Percentiles rank a stretch among this genome's conserved stretches.
Evolutionary conservation across 2,888 invertebrate species (phyloP).

Genomic region (Panopea generosa): DNA sequence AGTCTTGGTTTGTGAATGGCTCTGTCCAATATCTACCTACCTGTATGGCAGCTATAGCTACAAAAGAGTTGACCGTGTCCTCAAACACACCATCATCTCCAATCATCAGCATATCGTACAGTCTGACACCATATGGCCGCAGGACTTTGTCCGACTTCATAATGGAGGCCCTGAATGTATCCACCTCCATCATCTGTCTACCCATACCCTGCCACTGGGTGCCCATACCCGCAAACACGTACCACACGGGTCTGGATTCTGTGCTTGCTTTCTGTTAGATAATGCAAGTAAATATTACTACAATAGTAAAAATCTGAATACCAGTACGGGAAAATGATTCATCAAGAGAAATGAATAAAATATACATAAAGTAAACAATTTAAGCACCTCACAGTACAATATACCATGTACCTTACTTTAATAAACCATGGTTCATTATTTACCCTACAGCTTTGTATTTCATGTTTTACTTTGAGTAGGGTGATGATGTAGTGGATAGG

Average conservation of each 20-base stretch:
- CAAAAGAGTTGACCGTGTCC: conserved; percentile 95
- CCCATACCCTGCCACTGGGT: conserved; percentile 99
- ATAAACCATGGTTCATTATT: too few relatives aligned
- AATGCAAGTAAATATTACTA: background rate
- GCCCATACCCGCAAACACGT: conserved; percentile 99
- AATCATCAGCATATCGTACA: conserved; percentile 92
- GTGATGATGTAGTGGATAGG: too few relatives aligned
- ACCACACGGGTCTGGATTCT: conserved; percentile 95
- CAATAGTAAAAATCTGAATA: background rate
- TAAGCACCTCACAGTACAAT: too few relatives aligned
- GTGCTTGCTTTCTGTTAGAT: conserved; percentile 81
- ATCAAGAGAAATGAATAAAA: too few relatives aligned
- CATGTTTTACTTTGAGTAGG: too few relatives aligned
- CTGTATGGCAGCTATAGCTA: conserved; percentile 97
- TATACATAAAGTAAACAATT: too few relatives aligned
- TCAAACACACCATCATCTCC: conserved; percentile 92
- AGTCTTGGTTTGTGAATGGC: too few relatives aligned
- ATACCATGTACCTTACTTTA: too few relatives aligned
- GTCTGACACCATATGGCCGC: conserved; percentile 92
- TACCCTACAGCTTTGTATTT: too few relatives aligned
- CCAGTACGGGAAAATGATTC: background rate
- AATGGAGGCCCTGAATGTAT: conserved; percentile 92
- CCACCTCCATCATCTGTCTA: conserved; percentile 92
- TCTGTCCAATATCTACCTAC: too few relatives aligned
- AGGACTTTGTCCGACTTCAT: conserved; percentile 91